phyloP scores from a whole-genome alignment of 2,797 vertebrate species.

The Ctenopoma multispine region DNA sequence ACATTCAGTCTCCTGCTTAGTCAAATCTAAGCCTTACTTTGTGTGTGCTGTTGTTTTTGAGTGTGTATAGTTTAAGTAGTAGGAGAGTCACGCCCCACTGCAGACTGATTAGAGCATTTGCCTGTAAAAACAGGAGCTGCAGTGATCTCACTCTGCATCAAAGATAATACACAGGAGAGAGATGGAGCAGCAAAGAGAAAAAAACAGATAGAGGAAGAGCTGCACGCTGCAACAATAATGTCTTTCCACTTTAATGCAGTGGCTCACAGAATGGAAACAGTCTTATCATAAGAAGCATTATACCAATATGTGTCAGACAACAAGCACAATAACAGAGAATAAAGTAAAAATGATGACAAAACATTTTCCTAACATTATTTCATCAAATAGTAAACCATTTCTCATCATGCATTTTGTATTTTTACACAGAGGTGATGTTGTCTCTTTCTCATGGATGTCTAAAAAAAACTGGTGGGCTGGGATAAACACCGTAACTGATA shows the following conservation, averaged over 20 bases:
- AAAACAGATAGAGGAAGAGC: constrained; percentile 10
- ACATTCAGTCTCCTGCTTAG: not conserved
- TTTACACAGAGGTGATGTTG: too few species aligned
- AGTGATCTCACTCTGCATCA: constrained; percentile 62
- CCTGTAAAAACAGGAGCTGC: constrained; percentile 44
- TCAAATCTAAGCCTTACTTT: not conserved
- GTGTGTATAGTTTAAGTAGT: constrained; percentile 16
- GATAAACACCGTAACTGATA: too few species aligned
- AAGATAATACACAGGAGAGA: constrained; percentile 35
- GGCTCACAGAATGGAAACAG: constrained; percentile 20
- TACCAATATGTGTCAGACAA: not conserved
- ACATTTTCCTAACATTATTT: too few species aligned
- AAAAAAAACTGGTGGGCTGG: too few species aligned
- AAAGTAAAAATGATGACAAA: not conserved
- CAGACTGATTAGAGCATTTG: constrained; percentile 39
- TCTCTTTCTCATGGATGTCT: too few species aligned
- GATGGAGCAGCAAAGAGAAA: constrained; percentile 1
- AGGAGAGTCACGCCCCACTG: constrained; percentile 46
- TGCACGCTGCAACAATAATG: not conserved
- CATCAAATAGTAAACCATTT: too few species aligned
- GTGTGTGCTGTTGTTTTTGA: constrained; percentile 4
- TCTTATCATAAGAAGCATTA: not conserved
- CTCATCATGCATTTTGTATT: too few species aligned
- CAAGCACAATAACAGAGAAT: not conserved
- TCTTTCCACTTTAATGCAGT: constrained; percentile 23